A percentile compares a stretch with the other conserved stretches of the same genome.
These are phyloP conservation scores for Ceratina japonica DNA, from an alignment of 1,140 invertebrate species.

Conservation along the genomic window DNA sequence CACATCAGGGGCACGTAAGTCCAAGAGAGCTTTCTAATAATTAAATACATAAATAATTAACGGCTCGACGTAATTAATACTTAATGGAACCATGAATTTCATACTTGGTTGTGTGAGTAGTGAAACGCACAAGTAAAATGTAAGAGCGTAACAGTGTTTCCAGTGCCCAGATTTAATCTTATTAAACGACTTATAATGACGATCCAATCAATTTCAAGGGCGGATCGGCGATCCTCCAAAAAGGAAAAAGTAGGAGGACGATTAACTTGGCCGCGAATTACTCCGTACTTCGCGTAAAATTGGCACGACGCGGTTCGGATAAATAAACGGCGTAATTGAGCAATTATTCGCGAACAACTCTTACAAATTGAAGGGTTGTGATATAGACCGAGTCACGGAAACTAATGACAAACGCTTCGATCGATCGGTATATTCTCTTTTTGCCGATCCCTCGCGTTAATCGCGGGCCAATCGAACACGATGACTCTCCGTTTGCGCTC, in stretches of 20 bases:
- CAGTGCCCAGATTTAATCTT: too few relatives aligned
- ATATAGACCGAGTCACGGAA: constrained; percentile 51
- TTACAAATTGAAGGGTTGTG: constrained; percentile 50
- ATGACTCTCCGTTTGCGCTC: constrained; percentile 37
- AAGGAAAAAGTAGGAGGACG: not conserved
- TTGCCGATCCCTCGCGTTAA: constrained; percentile 11
- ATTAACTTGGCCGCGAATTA: not conserved
- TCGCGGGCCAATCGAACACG: constrained; percentile 37
- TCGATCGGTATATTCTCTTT: constrained; percentile 43
- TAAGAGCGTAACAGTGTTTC: too few relatives aligned
- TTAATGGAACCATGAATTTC: too few relatives aligned
- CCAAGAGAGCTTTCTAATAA: too few relatives aligned
- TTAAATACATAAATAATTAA: too few relatives aligned
- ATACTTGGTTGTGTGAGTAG: too few relatives aligned
- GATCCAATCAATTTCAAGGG: constrained; percentile 16
- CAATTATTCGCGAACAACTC: constrained; percentile 59
- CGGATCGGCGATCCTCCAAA: not conserved
- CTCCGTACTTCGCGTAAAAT: constrained; percentile 26
- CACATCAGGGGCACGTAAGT: too few relatives aligned
- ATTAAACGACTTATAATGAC: too few relatives aligned
- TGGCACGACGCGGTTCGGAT: constrained; percentile 36
- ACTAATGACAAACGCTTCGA: constrained; percentile 54
- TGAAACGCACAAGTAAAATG: too few relatives aligned
- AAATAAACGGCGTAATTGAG: constrained; percentile 67
- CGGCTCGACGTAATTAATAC: too few relatives aligned